Conservation (phyloP, 2,797 vertebrate species). For the Liasis olivaceus region DNA sequence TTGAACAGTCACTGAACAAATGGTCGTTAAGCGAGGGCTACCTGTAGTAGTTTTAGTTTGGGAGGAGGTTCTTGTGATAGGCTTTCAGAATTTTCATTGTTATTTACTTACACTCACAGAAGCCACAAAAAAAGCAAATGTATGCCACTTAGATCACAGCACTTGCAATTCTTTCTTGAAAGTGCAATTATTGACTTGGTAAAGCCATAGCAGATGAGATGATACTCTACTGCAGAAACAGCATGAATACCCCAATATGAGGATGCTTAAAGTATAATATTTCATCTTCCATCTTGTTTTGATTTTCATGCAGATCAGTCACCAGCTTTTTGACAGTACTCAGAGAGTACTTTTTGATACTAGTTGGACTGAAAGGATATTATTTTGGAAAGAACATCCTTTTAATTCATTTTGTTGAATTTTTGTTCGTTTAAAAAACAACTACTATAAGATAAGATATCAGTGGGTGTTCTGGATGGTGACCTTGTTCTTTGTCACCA, state of each 20-base stretch:
- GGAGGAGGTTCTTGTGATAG: neutral
- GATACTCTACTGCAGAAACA: neutral
- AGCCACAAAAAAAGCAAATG: neutral
- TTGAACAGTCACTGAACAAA: neutral
- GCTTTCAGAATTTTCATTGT: neutral
- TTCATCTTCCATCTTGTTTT: neutral
- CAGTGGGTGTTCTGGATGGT: conserved; percentile 13
- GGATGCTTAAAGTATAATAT: neutral
- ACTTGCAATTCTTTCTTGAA: neutral
- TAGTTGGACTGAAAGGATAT: neutral
- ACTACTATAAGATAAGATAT: conserved; percentile 9
- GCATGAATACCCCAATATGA: neutral
- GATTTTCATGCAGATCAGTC: neutral
- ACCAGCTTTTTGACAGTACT: neutral
- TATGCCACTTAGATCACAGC: neutral
- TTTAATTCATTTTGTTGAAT: conserved; percentile 18
- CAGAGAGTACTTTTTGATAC: neutral
- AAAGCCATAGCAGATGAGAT: neutral
- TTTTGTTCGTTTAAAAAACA: neutral
- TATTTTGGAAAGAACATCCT: conserved; percentile 1
- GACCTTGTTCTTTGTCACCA: conserved; percentile 2
- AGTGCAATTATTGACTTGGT: conserved; percentile 6
- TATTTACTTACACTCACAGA: neutral
- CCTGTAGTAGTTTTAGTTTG: neutral
- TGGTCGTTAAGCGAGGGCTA: neutral